phyloP scores from a whole-genome alignment of 2,113 vertebrate species.

The Sardina pilchardus region DNA sequence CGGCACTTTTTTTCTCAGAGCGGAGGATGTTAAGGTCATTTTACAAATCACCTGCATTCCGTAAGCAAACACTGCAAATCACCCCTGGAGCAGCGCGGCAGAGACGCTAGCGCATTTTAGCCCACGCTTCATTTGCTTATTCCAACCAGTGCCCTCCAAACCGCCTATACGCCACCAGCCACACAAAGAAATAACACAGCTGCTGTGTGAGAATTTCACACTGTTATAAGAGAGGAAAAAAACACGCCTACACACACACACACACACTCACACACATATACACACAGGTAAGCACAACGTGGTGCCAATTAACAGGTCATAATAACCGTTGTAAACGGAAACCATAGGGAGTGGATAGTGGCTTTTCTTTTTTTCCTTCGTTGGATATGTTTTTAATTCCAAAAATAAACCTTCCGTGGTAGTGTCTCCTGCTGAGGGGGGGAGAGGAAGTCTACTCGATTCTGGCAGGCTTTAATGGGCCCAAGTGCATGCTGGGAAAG shows the following conservation, averaged over 20 bases:
- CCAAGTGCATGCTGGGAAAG: conserved; percentile 19
- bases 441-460: conserved; percentile 18
- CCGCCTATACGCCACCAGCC: neutral
- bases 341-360: neutral
- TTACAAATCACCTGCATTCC: neutral
- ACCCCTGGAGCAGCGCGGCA: neutral
- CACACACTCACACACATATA: neutral
- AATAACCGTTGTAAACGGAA: neutral
- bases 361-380: neutral
- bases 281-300: neutral
- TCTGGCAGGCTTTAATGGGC: conserved; percentile 14
- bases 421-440: neutral
- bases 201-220: neutral
- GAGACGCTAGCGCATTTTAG: neutral
- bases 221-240: neutral
- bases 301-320: conserved; percentile 23
- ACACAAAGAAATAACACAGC: neutral
- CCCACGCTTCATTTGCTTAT: neutral
- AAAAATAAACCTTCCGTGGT: conserved; percentile 19
- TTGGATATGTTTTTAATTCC: neutral
- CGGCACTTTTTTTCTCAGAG: neutral
- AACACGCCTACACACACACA: neutral
- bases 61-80: neutral
- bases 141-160: neutral
- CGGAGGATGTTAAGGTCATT: neutral